phyloP scores from a whole-genome alignment of 2,888 invertebrate species.

The Epirrhoe tristata region DNA sequence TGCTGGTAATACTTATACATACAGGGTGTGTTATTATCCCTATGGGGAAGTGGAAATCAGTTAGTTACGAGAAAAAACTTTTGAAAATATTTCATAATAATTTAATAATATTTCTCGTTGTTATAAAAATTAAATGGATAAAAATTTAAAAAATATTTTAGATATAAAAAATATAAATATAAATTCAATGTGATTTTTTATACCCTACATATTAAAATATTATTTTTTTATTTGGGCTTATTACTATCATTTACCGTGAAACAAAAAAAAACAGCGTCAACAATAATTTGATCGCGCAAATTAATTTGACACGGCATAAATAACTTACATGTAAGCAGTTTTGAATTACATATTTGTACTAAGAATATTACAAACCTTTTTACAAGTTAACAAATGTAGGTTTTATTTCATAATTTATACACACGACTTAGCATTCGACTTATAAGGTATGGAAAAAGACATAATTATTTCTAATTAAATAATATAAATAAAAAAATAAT shows the following conservation, averaged over 20 bases:
- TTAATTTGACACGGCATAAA: conserved; percentile 31
- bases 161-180: neutral
- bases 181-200: neutral
- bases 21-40: no score
- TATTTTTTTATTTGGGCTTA: neutral
- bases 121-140: conserved; percentile 17
- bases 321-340: conserved; percentile 30
- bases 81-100: conserved; percentile 5
- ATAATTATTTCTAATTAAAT: no score
- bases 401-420: neutral
- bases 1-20: no score
- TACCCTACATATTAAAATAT: conserved; percentile 13
- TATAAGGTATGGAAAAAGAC: no score
- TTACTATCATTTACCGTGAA: conserved; percentile 1
- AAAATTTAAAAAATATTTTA: conserved; percentile 1
- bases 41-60: no score
- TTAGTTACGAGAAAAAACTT: neutral
- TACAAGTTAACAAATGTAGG: neutral
- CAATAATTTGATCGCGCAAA: conserved; percentile 39
- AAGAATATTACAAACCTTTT: conserved; percentile 17
- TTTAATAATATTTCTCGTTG: conserved; percentile 16
- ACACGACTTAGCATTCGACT: no score
- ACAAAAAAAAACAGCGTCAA: conserved; percentile 26
- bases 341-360: conserved; percentile 23
- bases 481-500: neutral